A percentile compares a stretch with the other conserved stretches of the same genome.
phyloP scores from a whole-genome alignment of 2,797 vertebrate species.

The Melanotaenia nigrans region DNA sequence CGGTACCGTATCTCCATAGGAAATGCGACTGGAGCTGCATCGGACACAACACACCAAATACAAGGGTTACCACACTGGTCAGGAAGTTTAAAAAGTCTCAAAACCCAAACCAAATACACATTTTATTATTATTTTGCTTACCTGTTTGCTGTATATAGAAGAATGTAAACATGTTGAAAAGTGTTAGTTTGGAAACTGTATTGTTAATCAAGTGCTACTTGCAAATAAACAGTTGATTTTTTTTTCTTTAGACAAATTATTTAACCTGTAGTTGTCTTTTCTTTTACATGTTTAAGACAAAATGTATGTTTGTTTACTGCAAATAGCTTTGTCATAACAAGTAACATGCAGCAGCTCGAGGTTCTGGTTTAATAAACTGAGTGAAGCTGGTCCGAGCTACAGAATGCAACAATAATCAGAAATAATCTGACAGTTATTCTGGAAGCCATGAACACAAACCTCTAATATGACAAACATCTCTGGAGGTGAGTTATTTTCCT shows the following conservation, averaged over 20 bases:
- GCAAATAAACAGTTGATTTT: too few relatives aligned
- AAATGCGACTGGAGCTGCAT: conserved; percentile 39
- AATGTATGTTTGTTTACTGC: too few relatives aligned
- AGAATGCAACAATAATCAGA: background rate
- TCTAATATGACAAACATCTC: too few relatives aligned
- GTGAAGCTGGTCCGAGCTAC: background rate
- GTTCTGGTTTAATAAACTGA: background rate
- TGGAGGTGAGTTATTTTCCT: background rate
- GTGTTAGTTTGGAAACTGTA: too few relatives aligned
- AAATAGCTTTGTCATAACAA: too few relatives aligned
- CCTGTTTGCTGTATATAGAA: background rate
- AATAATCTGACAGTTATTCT: background rate
- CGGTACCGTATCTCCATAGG: conserved; percentile 55
- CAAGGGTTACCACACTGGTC: fast-evolving
- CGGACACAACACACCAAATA: background rate
- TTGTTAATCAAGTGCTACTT: too few relatives aligned
- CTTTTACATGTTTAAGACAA: too few relatives aligned
- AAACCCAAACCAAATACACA: background rate
- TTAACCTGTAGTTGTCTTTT: too few relatives aligned
- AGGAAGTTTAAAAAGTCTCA: background rate
- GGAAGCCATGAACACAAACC: background rate
- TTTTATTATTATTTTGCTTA: background rate
- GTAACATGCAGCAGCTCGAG: background rate
- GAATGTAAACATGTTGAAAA: background rate
- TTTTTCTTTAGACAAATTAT: too few relatives aligned